Conservation (phyloP, 1,140 invertebrate species). For the Drosophila willistoni region DNA sequence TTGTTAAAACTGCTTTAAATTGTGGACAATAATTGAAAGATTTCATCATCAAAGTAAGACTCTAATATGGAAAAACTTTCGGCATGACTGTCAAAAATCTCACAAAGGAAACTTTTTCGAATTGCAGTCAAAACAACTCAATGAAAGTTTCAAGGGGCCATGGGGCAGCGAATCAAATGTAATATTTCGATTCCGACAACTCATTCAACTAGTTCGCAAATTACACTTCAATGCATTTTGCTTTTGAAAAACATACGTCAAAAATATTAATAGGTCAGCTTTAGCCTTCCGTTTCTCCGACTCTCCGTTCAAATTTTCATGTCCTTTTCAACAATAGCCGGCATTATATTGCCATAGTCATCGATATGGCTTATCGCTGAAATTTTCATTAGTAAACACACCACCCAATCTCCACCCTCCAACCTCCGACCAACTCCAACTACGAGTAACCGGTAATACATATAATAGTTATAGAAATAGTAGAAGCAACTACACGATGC, state of each 20-base stretch:
- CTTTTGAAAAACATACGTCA: constrained; percentile 44
- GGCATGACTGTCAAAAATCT: constrained; percentile 2
- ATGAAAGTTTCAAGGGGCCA: background rate
- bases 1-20: background rate
- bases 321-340: constrained; percentile 24
- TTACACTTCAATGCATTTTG: constrained; percentile 23
- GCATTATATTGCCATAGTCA: constrained; percentile 44
- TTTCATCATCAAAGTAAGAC: background rate
- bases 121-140: background rate
- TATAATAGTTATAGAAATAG: constrained; percentile 36
- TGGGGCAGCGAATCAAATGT: background rate
- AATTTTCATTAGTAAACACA: constrained; percentile 58
- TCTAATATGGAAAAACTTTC: background rate
- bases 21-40: background rate
- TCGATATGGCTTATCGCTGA: constrained; percentile 53
- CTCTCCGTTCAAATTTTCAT: constrained; percentile 17
- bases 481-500: constrained; percentile 48
- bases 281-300: too few species aligned
- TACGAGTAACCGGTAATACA: constrained; percentile 26
- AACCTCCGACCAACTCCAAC: background rate
- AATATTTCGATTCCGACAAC: constrained; percentile 6
- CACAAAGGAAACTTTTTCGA: background rate
- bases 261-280: constrained; percentile 71
- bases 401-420: background rate
- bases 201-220: constrained; percentile 25